phyloP scores from a whole-genome alignment of 2,113 vertebrate species.

The Lepisosteus osseus region DNA sequence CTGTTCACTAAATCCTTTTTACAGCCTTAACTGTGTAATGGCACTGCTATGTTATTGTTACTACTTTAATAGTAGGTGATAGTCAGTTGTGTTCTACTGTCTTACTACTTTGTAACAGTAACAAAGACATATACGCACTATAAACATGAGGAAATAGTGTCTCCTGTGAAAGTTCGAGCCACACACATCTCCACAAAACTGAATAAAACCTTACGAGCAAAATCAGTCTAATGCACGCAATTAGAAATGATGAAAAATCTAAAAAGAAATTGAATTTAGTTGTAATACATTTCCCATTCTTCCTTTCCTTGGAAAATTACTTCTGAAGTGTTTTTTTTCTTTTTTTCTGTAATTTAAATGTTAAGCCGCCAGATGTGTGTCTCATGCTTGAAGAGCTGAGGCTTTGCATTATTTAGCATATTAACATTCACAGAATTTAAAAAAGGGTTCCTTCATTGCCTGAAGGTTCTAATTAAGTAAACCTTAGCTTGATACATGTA shows the following conservation, averaged over 20 bases:
- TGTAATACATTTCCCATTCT: slow-evolving; percentile 86
- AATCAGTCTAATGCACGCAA: slow-evolving; percentile 69
- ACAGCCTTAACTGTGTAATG: slow-evolving; percentile 7
- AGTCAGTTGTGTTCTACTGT: slow-evolving; percentile 23
- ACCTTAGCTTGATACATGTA: slow-evolving; percentile 99
- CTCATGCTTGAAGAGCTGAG: slow-evolving; percentile 98
- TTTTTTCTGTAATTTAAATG: slow-evolving; percentile 94
- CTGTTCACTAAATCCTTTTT: slow-evolving; percentile 12
- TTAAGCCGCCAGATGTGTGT: slow-evolving; percentile 99
- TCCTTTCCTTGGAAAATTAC: slow-evolving; percentile 85
- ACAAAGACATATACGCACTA: slow-evolving; percentile 23
- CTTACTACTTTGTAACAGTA: slow-evolving; percentile 34
- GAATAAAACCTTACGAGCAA: slow-evolving; percentile 56
- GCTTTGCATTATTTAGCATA: slow-evolving; percentile 99
- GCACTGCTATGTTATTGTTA: slow-evolving; percentile 9
- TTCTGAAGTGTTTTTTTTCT: slow-evolving; percentile 75
- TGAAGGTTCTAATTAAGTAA: slow-evolving; percentile 99
- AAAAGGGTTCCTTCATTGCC: slow-evolving; percentile 97
- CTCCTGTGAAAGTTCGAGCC: slow-evolving; percentile 20
- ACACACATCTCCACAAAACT: slow-evolving; percentile 45
- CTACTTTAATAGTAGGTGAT: slow-evolving; percentile 21
- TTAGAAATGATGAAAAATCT: slow-evolving; percentile 84
- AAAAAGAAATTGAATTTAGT: slow-evolving; percentile 87
- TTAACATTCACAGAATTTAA: slow-evolving; percentile 99
- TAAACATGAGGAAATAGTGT: slow-evolving; percentile 23